Base-by-base conservation (phyloP, 37 sponge, comb jelly and placozoan species). In the Lycopodina hypogea region DNA sequence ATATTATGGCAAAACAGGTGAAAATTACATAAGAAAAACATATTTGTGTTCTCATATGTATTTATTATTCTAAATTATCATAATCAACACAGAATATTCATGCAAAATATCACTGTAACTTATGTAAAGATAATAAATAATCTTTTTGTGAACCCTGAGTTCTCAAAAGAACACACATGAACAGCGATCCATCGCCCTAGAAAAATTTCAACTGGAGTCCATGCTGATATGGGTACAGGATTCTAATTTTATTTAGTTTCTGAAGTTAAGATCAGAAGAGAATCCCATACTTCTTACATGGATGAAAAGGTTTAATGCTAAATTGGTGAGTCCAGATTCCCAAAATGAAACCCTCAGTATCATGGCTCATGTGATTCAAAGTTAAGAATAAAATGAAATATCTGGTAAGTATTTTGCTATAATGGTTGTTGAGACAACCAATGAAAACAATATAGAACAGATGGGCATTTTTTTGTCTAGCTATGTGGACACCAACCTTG, bases 371-470 rank as follows among this genome's bases (percentile, higher is more conserved):
- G n/a, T 21, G 29, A 72, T 78, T 34, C 79, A 55, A 32, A 42
- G 72, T 45, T 73, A 71, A 52, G 71, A 72, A 37, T 29, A 65
- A 26, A 36, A 37, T 38, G 45, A 71, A 61, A 12, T 81, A 58
- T 59, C 72, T 29, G 55, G 67, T 26, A 48, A 62, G 36, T 82
- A 32, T 42, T 61, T 61, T n/a, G n/a, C n/a, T n/a, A n/a, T n/a
- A n/a, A n/a, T n/a, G n/a, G n/a, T n/a, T n/a, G n/a, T n/a, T n/a
- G 70, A 84, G 48, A 84, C 72, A 68, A 84, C 84, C 17, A 69
- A 83, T 48, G 21, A 48, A 24, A 55, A 39, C 41, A 84, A 84
- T 62, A 57, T 42, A 21, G 84, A 90, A 57, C 90, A 85, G 29
- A 28, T 90, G 38, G 90, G 85, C 9, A 30, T 84, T 67, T 51